Percentiles rank a stretch among this genome's conserved stretches.
These are phyloP conservation scores for Tenthredo mesomela DNA, from an alignment of 2,888 invertebrate species.

Conservation along the genomic window DNA sequence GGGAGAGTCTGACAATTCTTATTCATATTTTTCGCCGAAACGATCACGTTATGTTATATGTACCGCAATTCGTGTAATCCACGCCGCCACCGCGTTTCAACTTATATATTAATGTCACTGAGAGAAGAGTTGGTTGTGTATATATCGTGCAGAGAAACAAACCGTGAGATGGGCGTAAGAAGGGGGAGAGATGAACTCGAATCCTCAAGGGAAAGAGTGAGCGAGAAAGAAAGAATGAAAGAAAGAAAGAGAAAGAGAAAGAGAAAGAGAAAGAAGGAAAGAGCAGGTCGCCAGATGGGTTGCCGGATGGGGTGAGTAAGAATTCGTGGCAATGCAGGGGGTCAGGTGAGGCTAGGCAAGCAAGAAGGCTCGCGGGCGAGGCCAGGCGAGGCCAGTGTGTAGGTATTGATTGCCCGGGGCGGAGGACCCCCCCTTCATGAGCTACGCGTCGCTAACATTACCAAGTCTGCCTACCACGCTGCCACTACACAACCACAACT, in stretches of 20 bases:
- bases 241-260: background rate
- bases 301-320: slow-evolving; percentile 50
- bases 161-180: background rate
- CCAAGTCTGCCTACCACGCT: slow-evolving; percentile 39
- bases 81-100: background rate
- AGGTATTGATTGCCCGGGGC: slow-evolving; percentile 52
- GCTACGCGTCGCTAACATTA: slow-evolving; percentile 51
- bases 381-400: slow-evolving; percentile 52
- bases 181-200: slow-evolving; percentile 24
- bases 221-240: background rate
- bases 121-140: background rate
- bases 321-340: slow-evolving; percentile 52
- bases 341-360: slow-evolving; percentile 51
- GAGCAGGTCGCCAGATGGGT: slow-evolving; percentile 50
- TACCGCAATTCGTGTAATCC: background rate
- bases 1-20: background rate
- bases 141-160: background rate
- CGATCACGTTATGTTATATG: background rate
- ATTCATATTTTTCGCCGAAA: background rate
- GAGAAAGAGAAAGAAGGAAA: background rate
- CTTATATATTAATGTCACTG: background rate
- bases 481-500: background rate
- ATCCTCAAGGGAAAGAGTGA: slow-evolving; percentile 22
- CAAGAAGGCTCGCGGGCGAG: slow-evolving; percentile 48
- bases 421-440: slow-evolving; percentile 45